A percentile compares a stretch with the other conserved stretches of the same genome.
phyloP scores from a whole-genome alignment of 2,113 vertebrate species.

The Sinocyclocheilus rhinocerous region DNA sequence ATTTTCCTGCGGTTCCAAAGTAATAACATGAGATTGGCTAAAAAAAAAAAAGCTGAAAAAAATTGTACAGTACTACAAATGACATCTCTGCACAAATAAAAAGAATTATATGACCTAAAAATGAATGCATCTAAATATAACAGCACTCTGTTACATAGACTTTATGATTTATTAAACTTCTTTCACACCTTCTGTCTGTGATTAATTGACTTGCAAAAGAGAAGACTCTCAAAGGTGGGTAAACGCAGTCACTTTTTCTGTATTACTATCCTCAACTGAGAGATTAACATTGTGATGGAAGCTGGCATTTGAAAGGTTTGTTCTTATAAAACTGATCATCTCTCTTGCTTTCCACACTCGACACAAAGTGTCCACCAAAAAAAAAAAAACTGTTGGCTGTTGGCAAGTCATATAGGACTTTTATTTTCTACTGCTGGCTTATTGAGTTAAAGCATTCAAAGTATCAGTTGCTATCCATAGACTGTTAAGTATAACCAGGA shows the following conservation, averaged over 20 bases:
- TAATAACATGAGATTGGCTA: not conserved
- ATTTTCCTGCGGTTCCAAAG: not conserved
- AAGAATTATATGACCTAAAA: slow-evolving; percentile 8
- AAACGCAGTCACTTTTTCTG: slow-evolving; percentile 60
- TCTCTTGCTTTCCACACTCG: slow-evolving; percentile 61
- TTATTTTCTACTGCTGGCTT: not conserved
- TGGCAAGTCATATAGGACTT: slow-evolving; percentile 55
- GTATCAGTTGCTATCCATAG: not conserved
- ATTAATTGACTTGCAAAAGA: not conserved
- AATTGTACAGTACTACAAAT: not conserved
- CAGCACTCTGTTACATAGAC: not conserved
- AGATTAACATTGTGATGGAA: slow-evolving; percentile 62
- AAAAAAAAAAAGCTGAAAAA: not conserved
- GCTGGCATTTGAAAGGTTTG: slow-evolving; percentile 58
- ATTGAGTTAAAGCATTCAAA: not conserved
- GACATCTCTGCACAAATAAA: not conserved
- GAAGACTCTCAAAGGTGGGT: slow-evolving; percentile 2
- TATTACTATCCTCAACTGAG: slow-evolving; percentile 70
- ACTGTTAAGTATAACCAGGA: not conserved
- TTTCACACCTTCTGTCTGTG: not conserved
- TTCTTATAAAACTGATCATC: slow-evolving; percentile 71
- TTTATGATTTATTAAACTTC: not conserved
- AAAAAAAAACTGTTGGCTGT: slow-evolving; percentile 48
- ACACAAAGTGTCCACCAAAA: slow-evolving; percentile 39
- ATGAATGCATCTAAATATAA: not conserved